A percentile compares a stretch with the other conserved stretches of the same genome.
Conservation (phyloP, 23 tunicate species). For the Ascidia mentula region DNA sequence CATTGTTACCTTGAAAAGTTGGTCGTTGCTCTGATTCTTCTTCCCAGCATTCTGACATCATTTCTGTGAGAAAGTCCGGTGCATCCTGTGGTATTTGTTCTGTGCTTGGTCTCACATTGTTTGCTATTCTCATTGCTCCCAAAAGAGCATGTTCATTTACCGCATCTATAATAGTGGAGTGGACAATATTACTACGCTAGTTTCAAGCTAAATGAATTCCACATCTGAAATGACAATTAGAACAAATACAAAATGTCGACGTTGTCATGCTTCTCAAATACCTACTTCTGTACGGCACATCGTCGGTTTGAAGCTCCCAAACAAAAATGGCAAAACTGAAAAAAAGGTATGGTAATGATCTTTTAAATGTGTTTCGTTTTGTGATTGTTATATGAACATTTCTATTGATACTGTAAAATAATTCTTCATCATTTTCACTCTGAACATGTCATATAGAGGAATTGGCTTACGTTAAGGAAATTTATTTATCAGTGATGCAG, state of each 20-base stretch:
- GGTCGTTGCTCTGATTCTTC: not conserved
- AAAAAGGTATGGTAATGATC: not conserved
- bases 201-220: not conserved
- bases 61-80: not conserved
- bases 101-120: not conserved
- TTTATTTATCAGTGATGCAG: too few relatives aligned
- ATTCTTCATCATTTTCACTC: too few relatives aligned
- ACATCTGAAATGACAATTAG: not conserved
- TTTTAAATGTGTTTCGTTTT: too few relatives aligned
- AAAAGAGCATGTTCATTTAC: not conserved
- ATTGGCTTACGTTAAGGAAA: too few relatives aligned
- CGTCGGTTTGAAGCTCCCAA: constrained; percentile 43
- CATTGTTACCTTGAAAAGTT: not conserved
- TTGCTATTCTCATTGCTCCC: not conserved
- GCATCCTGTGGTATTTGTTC: not conserved
- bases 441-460: too few relatives aligned
- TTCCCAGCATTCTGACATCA: not conserved
- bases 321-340: constrained; percentile 47
- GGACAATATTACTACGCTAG: not conserved
- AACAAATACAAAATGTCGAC: not conserved
- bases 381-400: too few relatives aligned
- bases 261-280: not conserved
- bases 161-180: not conserved
- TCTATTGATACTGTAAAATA: too few relatives aligned
- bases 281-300: constrained; percentile 41